Percentiles rank a stretch among this genome's conserved stretches.
Evolutionary conservation across 2,113 vertebrate species (phyloP).

Genomic region (Pluvianellus socialis): DNA sequence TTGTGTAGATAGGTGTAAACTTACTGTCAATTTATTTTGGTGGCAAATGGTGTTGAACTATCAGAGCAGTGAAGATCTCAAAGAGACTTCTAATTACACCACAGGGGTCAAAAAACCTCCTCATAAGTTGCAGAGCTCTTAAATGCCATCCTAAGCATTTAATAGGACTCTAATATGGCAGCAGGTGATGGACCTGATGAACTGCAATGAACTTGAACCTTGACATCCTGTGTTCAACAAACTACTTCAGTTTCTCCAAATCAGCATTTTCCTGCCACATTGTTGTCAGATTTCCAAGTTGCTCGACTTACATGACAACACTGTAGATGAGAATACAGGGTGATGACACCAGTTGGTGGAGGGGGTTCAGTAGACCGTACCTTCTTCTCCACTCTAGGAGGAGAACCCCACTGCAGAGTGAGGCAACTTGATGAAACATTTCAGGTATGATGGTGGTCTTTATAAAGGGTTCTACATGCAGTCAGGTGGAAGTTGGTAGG

Average conservation of each 20-base stretch:
- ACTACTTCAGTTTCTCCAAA: not conserved
- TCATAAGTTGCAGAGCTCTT: rapidly evolving
- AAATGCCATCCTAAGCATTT: not conserved
- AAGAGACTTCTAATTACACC: not conserved
- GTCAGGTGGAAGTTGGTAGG: not conserved
- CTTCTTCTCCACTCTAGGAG: not conserved
- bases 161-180: not conserved
- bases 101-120: not conserved
- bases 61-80: not conserved
- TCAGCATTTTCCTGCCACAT: not conserved
- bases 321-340: not conserved
- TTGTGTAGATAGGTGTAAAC: not conserved
- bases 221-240: not conserved
- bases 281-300: not conserved
- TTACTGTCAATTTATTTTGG: not conserved
- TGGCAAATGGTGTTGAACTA: not conserved
- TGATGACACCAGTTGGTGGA: not conserved
- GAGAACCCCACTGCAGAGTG: not conserved
- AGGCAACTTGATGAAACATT: not conserved
- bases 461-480: not conserved
- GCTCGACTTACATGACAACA: not conserved
- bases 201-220: rapidly evolving
- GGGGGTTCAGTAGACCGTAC: rapidly evolving
- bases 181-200: not conserved
- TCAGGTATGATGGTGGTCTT: not conserved